Base-by-base conservation (phyloP, 2,797 vertebrate genomes). In the Danio albolineatus region DNA sequence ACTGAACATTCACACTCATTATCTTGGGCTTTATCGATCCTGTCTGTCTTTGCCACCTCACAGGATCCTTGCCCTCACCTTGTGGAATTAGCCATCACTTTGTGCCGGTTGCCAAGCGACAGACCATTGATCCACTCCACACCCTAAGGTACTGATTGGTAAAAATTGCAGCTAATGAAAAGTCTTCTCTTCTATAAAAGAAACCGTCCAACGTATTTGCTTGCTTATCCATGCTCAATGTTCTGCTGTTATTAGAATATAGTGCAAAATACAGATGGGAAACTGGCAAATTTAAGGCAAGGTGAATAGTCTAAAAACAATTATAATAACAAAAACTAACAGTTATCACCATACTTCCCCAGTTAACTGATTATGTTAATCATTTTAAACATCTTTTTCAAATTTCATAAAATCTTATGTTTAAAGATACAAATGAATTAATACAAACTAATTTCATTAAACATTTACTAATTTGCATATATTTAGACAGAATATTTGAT, bases 71-170 rank as follows among this genome's bases (percentile, higher is more conserved):
- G 67, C 51, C 79, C 76, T 87, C 85, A 84, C 87, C 87, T 87
- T 86, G 83, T 48, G 49, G 66, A 83, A 85, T 85, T 84, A 78
- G 78, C 78, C 65, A 57, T 71, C 83, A n/a, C 83, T 83, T 82
- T 80, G 61, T 64, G 60, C 48, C 28, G 46, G 85, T 88, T 87
- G 82, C 84, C 82, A 89, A 75, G 84, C 36, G 76, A 89, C 85
- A 87, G 84, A 89, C 83, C 67, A 81, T 88, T 86, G 78, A 88
- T 87, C 82, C 70, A 78, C 84, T 84, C 83, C 70, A 67, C 86
- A 80, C 76, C 70, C 60, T 70, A 46, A 80, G 71, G 71, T 78
- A 75, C 57, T 78, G 82, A 83, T 86, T 82, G 81, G 85, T 85
- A 84, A 84, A 87, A 87, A 85, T 83, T 75, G 81, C 81, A 67